phyloP scores from a whole-genome alignment of 2,797 vertebrate species.

The Anguilla marmorata region DNA sequence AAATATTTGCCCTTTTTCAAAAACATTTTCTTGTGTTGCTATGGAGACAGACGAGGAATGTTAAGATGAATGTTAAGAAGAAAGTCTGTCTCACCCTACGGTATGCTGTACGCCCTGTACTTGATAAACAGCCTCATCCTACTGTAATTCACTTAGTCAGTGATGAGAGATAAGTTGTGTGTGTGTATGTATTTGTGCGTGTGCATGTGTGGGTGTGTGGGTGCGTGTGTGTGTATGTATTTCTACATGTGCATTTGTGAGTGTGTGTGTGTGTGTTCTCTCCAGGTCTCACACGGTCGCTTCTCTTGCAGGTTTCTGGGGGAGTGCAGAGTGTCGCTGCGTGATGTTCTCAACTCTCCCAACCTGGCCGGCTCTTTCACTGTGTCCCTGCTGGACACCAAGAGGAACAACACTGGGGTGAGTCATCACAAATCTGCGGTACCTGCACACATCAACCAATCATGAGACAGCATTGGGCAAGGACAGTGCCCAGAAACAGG shows the following conservation, averaged over 20 bases:
- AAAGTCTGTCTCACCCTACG: not conserved
- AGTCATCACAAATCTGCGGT: slow-evolving; percentile 45
- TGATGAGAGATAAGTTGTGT: not conserved
- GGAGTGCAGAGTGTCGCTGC: slow-evolving; percentile 77
- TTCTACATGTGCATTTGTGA: slow-evolving; percentile 12
- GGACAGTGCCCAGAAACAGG: not conserved
- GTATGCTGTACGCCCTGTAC: not conserved
- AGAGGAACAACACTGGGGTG: slow-evolving; percentile 87
- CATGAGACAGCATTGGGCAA: not conserved
- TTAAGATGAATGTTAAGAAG: not conserved
- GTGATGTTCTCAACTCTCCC: slow-evolving; percentile 81
- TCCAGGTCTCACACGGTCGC: not conserved
- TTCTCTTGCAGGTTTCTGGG: slow-evolving; percentile 81
- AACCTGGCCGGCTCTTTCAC: slow-evolving; percentile 82
- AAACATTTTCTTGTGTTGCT: slow-evolving; percentile 4
- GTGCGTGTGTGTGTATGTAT: slow-evolving; percentile 16
- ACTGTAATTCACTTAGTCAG: not conserved
- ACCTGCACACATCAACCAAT: not conserved
- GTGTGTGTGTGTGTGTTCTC: not conserved
- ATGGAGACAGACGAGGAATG: slow-evolving; percentile 21
- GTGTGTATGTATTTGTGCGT: not conserved
- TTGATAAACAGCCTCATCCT: not conserved
- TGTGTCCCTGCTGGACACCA: slow-evolving; percentile 80
- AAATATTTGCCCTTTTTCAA: not conserved
- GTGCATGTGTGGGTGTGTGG: too few species aligned